Evolutionary conservation across 2,888 invertebrate species (phyloP).

Genomic region (Candidula unifasciata): DNA sequence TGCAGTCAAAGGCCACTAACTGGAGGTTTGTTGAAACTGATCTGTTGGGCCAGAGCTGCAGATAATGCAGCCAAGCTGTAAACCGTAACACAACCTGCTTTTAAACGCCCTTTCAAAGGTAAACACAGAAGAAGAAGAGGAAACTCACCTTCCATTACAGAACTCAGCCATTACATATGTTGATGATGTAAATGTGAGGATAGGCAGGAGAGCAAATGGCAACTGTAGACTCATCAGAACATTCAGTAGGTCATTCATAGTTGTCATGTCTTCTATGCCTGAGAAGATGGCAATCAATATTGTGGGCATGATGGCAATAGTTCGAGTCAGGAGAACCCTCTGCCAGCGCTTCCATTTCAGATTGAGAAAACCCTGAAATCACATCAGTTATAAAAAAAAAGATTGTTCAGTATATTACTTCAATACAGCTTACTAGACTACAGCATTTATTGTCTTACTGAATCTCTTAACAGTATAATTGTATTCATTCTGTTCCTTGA

Average conservation of each 20-base stretch:
- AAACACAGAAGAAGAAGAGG: too few species aligned
- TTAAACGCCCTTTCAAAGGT: too few species aligned
- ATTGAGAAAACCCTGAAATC: constrained; percentile 74
- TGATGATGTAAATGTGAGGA: constrained; percentile 90
- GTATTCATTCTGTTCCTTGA: too few species aligned
- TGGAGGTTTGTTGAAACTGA: too few species aligned
- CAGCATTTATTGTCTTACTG: not conserved
- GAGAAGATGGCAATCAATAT: constrained; percentile 77
- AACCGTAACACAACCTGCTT: too few species aligned
- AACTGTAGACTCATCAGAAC: constrained; percentile 91
- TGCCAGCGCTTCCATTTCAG: constrained; percentile 83
- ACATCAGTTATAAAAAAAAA: not conserved
- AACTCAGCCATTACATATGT: constrained; percentile 89
- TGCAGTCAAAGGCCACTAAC: too few species aligned
- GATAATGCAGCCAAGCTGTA: too few species aligned
- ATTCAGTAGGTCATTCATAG: constrained; percentile 91
- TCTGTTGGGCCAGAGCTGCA: too few species aligned
- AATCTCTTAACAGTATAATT: too few species aligned
- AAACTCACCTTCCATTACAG: constrained; percentile 80
- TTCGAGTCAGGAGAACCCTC: constrained; percentile 88
- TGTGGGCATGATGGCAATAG: constrained; percentile 87
- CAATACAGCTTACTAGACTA: not conserved
- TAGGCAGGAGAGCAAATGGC: constrained; percentile 91
- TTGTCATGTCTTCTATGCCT: constrained; percentile 84
- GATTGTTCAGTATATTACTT: not conserved